Conservation (phyloP, 2,888 invertebrate genomes). For the Hypercompe scribonia region DNA sequence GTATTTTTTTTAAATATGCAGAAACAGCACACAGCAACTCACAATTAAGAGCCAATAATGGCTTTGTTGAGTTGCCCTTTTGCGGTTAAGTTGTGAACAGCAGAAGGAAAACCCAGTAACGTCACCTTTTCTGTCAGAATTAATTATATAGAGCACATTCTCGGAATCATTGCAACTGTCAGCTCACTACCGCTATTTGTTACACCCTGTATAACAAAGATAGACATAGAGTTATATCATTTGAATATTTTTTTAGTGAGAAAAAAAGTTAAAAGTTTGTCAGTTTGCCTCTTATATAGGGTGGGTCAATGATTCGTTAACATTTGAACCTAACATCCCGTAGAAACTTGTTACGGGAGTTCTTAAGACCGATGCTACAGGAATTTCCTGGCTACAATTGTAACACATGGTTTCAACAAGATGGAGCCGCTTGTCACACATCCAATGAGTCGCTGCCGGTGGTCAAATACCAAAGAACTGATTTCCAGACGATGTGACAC, state of each 20-base stretch:
- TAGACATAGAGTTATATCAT: constrained; percentile 24
- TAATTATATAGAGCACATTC: constrained; percentile 44
- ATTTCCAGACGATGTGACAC: no score
- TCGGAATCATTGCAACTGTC: constrained; percentile 39
- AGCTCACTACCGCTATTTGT: constrained; percentile 40
- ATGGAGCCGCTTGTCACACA: no score
- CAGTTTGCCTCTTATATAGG: neutral
- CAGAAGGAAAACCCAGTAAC: constrained; percentile 31
- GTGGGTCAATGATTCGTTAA: no score
- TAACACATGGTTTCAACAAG: no score
- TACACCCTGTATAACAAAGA: constrained; percentile 30
- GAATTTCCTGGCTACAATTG: no score
- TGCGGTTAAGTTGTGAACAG: neutral
- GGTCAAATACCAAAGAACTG: no score
- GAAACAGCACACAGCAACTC: no score
- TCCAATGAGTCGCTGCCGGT: no score
- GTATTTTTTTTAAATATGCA: neutral
- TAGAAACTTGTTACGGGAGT: no score
- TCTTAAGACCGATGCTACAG: no score
- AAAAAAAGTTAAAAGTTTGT: neutral
- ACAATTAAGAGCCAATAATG: no score
- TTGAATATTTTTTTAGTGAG: neutral
- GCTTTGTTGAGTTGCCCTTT: neutral
- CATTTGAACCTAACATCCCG: no score
- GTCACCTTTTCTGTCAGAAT: constrained; percentile 35